A percentile compares a stretch with the other conserved stretches of the same genome.
phyloP scores from a whole-genome alignment of 2,113 vertebrate genomes.

The Oxygymnocypris stewartii region DNA sequence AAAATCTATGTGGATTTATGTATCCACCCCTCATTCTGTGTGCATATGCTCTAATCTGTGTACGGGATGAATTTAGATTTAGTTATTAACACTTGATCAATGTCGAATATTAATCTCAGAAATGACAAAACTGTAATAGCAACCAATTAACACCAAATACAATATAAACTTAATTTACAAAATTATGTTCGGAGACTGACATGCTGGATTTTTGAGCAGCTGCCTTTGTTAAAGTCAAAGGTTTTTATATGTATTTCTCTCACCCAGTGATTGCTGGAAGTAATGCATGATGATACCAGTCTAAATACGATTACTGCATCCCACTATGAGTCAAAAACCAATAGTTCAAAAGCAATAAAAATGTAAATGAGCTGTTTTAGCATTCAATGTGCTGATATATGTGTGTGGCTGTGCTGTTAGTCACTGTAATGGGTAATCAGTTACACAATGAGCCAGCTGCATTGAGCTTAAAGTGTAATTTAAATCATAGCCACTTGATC shows the following conservation, averaged over 20 bases:
- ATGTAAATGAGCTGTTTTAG: constrained; percentile 38
- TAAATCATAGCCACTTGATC: constrained; percentile 23
- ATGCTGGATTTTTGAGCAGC: background rate
- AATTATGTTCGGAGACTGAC: background rate
- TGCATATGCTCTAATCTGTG: no score
- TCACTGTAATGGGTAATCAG: constrained; percentile 3
- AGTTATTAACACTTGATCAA: no score
- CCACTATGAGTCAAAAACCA: constrained; percentile 12
- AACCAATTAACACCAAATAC: background rate
- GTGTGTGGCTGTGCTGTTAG: constrained; percentile 28
- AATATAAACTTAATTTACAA: background rate
- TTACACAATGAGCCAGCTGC: constrained; percentile 5
- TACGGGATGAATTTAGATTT: no score
- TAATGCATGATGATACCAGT: constrained; percentile 33
- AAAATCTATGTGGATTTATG: no score
- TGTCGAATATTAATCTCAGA: background rate
- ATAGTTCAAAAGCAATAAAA: constrained; percentile 44
- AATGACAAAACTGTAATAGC: background rate
- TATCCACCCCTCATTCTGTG: no score
- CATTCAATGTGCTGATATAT: constrained; percentile 30
- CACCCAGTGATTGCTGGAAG: background rate
- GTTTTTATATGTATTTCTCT: background rate
- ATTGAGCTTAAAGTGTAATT: constrained; percentile 30
- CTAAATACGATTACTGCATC: constrained; percentile 34
- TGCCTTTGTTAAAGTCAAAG: constrained; percentile 3